Percentiles rank a stretch among this genome's conserved stretches.
These are phyloP conservation scores for Sakesphorus luctuosus DNA, from an alignment of 2,113 vertebrate species.

Conservation along the genomic window DNA sequence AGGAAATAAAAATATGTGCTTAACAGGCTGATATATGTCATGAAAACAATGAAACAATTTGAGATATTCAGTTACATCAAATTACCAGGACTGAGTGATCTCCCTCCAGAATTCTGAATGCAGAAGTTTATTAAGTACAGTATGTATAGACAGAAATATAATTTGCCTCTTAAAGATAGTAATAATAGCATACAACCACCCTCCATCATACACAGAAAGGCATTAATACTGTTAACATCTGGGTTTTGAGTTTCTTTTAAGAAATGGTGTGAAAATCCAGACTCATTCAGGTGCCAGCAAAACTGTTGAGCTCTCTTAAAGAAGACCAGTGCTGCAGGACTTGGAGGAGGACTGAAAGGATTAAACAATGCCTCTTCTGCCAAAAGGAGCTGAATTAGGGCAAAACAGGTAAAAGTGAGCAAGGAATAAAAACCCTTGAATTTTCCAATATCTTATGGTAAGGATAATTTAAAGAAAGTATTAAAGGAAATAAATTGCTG, in stretches of 20 bases:
- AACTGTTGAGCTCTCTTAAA: neutral
- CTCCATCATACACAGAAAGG: neutral
- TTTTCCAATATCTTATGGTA: neutral
- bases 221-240: neutral
- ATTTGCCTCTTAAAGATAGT: neutral
- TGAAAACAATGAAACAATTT: neutral
- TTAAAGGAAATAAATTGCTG: neutral
- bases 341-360: neutral
- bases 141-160: neutral
- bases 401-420: neutral
- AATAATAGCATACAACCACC: neutral
- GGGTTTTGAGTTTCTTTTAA: neutral
- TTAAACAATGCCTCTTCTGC: accelerated
- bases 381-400: neutral
- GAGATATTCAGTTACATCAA: neutral
- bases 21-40: neutral
- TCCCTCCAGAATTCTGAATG: neutral
- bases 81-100: neutral
- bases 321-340: neutral
- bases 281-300: neutral
- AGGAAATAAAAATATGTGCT: neutral
- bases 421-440: neutral
- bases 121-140: neutral
- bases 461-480: neutral
- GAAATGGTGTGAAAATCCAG: neutral